Evolutionary conservation across 2,797 vertebrate genomes (phyloP).

Genomic region (Rhinatrema bivittatum): DNA sequence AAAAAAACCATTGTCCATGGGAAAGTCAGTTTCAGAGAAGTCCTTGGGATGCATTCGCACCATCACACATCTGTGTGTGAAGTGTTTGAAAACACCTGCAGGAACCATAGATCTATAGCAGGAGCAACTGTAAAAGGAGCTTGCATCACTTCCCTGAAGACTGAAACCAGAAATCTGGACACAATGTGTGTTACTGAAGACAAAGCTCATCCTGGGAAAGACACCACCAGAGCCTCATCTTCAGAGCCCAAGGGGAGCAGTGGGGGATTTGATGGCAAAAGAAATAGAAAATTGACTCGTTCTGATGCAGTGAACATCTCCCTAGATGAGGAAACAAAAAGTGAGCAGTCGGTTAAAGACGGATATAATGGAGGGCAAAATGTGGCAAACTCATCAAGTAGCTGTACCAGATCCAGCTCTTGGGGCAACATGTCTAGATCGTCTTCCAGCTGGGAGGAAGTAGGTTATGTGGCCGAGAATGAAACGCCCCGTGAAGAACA

Average conservation of each 20-base stretch:
- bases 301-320: constrained; percentile 13
- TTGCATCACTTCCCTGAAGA: constrained; percentile 75
- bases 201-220: background rate
- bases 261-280: background rate
- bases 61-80: constrained; percentile 73
- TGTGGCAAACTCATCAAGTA: constrained; percentile 23
- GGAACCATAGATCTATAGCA: background rate
- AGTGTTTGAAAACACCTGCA: constrained; percentile 46
- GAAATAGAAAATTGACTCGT: background rate
- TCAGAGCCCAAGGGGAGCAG: background rate
- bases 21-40: constrained; percentile 50
- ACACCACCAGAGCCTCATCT: background rate
- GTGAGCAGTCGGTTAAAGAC: background rate
- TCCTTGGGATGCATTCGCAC: constrained; percentile 64
- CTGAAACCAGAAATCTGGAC: constrained; percentile 48
- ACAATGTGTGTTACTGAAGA: constrained; percentile 38
- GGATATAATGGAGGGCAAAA: background rate
- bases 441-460: constrained; percentile 52
- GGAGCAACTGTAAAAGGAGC: constrained; percentile 13
- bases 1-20: constrained; percentile 37
- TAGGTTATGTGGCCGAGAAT: constrained; percentile 1
- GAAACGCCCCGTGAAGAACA: constrained; percentile 1
- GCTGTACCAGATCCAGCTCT: constrained; percentile 50
- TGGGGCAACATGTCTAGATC: constrained; percentile 63
- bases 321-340: constrained; percentile 1